These are phyloP conservation scores for Cinclus mexicanus DNA, from an alignment of 2,113 vertebrate species.

Conservation along the genomic window DNA sequence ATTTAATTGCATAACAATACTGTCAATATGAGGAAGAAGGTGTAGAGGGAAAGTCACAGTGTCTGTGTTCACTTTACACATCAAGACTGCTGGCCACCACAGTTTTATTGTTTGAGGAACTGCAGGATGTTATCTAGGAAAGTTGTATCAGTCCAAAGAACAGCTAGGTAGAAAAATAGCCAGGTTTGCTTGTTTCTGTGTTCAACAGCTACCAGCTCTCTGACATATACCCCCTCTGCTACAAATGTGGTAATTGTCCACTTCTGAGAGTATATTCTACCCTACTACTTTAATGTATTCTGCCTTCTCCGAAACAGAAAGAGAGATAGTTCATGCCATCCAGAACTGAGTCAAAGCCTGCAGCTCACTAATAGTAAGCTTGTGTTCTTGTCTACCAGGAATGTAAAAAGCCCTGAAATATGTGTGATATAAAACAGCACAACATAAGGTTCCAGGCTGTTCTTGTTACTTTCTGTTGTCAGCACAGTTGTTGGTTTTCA, in stretches of 20 bases:
- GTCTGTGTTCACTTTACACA: neutral
- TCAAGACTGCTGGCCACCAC: neutral
- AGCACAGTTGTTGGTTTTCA: conserved; percentile 57
- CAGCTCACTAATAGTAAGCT: conserved; percentile 24
- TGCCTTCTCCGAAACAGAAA: neutral
- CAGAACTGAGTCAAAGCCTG: neutral
- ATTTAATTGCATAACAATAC: neutral
- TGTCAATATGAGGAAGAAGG: neutral
- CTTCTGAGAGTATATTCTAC: neutral
- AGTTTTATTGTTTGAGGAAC: neutral
- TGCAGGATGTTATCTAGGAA: neutral
- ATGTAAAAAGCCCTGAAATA: conserved; percentile 56
- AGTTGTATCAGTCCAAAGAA: neutral
- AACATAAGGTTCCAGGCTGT: conserved; percentile 66
- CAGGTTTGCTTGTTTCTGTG: neutral
- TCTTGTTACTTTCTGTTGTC: conserved; percentile 56
- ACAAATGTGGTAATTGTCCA: neutral
- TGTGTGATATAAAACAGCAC: conserved; percentile 54
- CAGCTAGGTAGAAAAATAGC: neutral
- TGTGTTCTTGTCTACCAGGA: conserved; percentile 40
- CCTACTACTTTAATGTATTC: neutral
- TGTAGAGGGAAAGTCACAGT: neutral
- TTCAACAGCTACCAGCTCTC: neutral
- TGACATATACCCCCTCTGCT: neutral
- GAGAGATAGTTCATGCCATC: neutral